A percentile compares a stretch with the other conserved stretches of the same genome.
Conservation (phyloP, 2,888 invertebrate species). For the Diaphora mendica region DNA sequence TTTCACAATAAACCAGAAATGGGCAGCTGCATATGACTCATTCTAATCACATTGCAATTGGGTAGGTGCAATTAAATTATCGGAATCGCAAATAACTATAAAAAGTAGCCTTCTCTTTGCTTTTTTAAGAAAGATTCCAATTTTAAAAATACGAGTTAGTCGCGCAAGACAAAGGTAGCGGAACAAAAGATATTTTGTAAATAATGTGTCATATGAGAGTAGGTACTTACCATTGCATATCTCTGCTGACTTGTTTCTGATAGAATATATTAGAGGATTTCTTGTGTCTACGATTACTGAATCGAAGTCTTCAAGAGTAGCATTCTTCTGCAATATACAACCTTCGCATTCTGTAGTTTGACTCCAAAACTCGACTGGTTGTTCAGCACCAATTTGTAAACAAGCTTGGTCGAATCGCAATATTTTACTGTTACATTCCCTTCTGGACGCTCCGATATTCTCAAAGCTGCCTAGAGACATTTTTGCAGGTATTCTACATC, state of each 20-base stretch:
- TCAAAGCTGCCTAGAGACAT: constrained; percentile 74
- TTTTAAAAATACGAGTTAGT: constrained; percentile 14
- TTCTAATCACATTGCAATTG: constrained; percentile 7
- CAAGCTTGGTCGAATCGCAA: constrained; percentile 80
- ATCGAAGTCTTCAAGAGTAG: constrained; percentile 53
- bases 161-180: constrained; percentile 33
- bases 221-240: constrained; percentile 74
- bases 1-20: constrained; percentile 45
- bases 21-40: constrained; percentile 47
- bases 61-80: not conserved
- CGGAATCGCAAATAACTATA: not conserved
- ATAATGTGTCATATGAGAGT: constrained; percentile 21
- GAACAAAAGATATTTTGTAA: constrained; percentile 40
- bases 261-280: constrained; percentile 71
- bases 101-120: not conserved
- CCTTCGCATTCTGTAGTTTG: constrained; percentile 82
- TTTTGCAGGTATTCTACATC: constrained; percentile 59
- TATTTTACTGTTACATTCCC: constrained; percentile 68
- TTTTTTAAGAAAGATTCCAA: not conserved
- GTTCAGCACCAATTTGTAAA: constrained; percentile 71
- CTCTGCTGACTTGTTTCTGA: constrained; percentile 60
- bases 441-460: constrained; percentile 75
- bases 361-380: constrained; percentile 70
- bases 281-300: constrained; percentile 66
- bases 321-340: constrained; percentile 66